These are phyloP conservation scores for Odontophorus gujanensis DNA, from an alignment of 2,113 vertebrate species.

Conservation along the genomic window DNA sequence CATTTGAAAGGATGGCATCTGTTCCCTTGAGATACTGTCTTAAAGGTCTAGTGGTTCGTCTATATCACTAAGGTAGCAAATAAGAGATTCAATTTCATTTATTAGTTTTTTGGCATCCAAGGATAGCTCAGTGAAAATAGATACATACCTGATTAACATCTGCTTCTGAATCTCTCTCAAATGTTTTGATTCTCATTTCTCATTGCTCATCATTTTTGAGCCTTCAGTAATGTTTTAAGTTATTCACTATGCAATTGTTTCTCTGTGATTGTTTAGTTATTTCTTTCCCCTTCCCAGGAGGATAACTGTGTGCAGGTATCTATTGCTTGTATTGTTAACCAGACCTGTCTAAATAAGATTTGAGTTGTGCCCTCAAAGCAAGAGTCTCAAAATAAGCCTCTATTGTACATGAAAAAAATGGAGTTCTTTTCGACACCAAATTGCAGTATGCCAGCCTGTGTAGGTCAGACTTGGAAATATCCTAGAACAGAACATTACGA, in stretches of 20 bases:
- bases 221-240: not conserved
- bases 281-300: not conserved
- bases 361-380: not conserved
- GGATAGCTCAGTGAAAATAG: not conserved
- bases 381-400: not conserved
- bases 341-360: not conserved
- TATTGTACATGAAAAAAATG: not conserved
- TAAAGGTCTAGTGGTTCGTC: not conserved
- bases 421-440: not conserved
- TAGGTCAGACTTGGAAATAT: conserved; percentile 30
- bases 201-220: not conserved
- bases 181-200: not conserved
- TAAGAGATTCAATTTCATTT: not conserved
- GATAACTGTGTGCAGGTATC: not conserved
- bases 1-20: not conserved
- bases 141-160: not conserved
- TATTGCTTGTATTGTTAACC: not conserved
- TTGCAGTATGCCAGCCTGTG: not conserved
- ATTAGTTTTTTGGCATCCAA: not conserved
- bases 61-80: not conserved
- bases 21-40: not conserved
- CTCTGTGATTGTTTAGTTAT: not conserved
- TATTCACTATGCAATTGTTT: not conserved
- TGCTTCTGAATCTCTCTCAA: not conserved
- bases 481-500: conserved; percentile 23